A percentile compares a stretch with the other conserved stretches of the same genome.
phyloP scores from a whole-genome alignment of 2,797 vertebrate genomes.

The Astyanax mexicanus region DNA sequence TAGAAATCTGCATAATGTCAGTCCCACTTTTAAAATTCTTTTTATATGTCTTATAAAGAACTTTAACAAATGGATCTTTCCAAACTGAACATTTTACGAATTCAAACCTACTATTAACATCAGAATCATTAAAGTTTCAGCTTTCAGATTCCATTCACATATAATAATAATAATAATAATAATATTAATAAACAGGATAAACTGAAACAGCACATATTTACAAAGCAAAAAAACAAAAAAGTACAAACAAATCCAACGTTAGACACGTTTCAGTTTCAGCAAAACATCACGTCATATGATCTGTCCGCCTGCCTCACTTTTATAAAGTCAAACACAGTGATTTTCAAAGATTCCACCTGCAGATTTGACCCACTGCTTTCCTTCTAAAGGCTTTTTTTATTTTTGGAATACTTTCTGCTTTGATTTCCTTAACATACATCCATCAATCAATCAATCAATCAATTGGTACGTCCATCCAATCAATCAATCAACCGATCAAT shows the following conservation, averaged over 20 bases:
- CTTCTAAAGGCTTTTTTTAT: constrained; percentile 72
- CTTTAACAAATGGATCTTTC: neutral
- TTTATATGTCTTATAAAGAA: constrained; percentile 21
- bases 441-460: too few relatives aligned
- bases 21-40: constrained; percentile 23
- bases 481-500: too few relatives aligned
- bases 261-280: constrained; percentile 63
- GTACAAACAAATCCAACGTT: constrained; percentile 48
- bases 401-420: constrained; percentile 72
- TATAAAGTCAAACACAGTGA: constrained; percentile 49
- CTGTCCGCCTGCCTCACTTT: constrained; percentile 50
- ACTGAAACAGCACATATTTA: constrained; percentile 63
- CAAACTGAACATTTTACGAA: constrained; percentile 31
- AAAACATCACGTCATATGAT: too few relatives aligned
- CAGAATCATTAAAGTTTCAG: constrained; percentile 44
- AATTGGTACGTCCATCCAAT: too few relatives aligned
- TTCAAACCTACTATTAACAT: constrained; percentile 10
- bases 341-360: constrained; percentile 55
- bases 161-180: too few relatives aligned
- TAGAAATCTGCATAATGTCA: constrained; percentile 16
- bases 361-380: constrained; percentile 67
- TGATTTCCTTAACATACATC: constrained; percentile 61
- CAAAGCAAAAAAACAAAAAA: constrained; percentile 45
- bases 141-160: constrained; percentile 56
- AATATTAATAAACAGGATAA: too few relatives aligned